These are phyloP conservation scores for Amphiprion percula DNA, from an alignment of 2,113 vertebrate genomes.

Conservation along the genomic window DNA sequence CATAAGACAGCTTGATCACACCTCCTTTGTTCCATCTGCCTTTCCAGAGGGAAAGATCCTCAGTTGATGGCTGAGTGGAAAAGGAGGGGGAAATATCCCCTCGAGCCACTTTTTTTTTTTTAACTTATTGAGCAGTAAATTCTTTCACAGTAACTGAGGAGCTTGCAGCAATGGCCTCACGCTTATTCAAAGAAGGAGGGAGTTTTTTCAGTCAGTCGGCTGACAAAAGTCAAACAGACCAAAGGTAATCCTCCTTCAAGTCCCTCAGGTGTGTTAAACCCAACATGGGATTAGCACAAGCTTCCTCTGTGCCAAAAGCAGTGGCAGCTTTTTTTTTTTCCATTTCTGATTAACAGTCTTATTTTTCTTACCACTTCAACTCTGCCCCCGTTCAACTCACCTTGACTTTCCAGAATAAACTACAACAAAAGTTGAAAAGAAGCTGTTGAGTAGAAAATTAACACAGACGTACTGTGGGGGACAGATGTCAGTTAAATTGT, in stretches of 20 bases:
- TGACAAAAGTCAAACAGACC: slow-evolving; percentile 19
- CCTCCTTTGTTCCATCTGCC: slow-evolving; percentile 47
- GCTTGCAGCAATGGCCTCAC: slow-evolving; percentile 28
- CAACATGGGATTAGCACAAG: slow-evolving; percentile 48
- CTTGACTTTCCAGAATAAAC: not conserved
- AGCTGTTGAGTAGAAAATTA: rapidly evolving
- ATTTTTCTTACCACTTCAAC: not conserved
- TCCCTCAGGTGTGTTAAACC: slow-evolving; percentile 52
- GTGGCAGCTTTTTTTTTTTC: not conserved
- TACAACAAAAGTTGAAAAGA: not conserved
- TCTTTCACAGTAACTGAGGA: slow-evolving; percentile 64
- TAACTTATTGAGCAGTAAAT: slow-evolving; percentile 46
- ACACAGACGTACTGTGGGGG: too few species aligned
- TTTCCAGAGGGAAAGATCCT: slow-evolving; percentile 45
- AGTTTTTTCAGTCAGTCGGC: slow-evolving; percentile 17
- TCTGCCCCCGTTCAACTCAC: not conserved
- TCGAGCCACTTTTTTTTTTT: slow-evolving; percentile 14
- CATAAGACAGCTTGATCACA: slow-evolving; percentile 28
- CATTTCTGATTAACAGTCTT: slow-evolving; percentile 1
- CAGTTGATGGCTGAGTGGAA: slow-evolving; percentile 54
- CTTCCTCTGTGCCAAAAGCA: slow-evolving; percentile 27
- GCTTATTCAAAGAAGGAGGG: slow-evolving; percentile 22
- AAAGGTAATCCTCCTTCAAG: slow-evolving; percentile 30
- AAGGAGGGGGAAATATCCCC: slow-evolving; percentile 38
- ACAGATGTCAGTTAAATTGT: not conserved